Evolutionary conservation across 1,140 invertebrate genomes (phyloP), one percentile per base, ranked within the genome.

Genomic region (Drosophila quadrilineata): DNA sequence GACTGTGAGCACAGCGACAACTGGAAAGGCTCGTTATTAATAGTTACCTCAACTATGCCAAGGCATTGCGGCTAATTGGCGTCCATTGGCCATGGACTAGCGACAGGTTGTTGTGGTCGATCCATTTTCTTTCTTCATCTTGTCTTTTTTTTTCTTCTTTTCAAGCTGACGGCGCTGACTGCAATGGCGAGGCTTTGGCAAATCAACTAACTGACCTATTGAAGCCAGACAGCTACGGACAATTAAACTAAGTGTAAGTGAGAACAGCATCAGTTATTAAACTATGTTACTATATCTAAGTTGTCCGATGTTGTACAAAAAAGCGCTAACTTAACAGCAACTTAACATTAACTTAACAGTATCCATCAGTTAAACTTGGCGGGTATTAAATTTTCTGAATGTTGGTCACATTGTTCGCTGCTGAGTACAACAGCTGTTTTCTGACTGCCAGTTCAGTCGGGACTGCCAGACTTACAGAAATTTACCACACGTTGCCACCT

Each of bases 11-110:
- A 21, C n/a, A 24, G 14, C 9, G 45, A 53, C 60, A 70, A 73
- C 67, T 73, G 70, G 70, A 70, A 58, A 49, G 59, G 66, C 70
- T 58, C 19, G 70, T 56, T 69, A 56, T 71, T 56, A 35, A 53
- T 52, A 64, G 59, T 66, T 73, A 73, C 62, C 67, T 73, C 67
- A 66, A 73, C 71, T 73, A 72, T 60, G 67, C 67, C 70, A 73
- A 73, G 70, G 66, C 67, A 41, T 58, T 53, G 52, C 66, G 49
- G 54, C 69, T 72, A 72, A 72, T 72, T 72, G 65, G 69, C 64
- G 41, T 36, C 16, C 53, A 40, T 52, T 54, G 70, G 66, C 68
- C 66, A 66, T 73, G 70, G 66, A 54, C 63, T 35, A 45, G 45
- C 36, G 50, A 49, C 62, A 65, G 53, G 54, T 64, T 54, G 45